Percentiles rank a stretch among this genome's conserved stretches.
phyloP scores from a whole-genome alignment of 1,140 invertebrate species.

The Drosophila burlai region DNA sequence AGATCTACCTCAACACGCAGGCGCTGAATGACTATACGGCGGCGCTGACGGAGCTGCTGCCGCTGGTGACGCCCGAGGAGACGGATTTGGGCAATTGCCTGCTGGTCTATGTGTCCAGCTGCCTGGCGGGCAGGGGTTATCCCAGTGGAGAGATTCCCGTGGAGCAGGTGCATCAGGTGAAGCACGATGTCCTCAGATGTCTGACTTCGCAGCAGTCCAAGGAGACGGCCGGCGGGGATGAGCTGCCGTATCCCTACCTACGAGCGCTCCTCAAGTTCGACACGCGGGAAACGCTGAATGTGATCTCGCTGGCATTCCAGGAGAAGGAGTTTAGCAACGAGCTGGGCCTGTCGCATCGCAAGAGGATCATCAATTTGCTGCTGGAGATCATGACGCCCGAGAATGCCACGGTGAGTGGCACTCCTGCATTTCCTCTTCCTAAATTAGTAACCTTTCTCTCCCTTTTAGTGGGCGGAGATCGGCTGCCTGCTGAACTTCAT shows the following conservation, averaged over 20 bases:
- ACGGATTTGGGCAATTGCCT: constrained; percentile 93
- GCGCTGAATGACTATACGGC: constrained; percentile 93
- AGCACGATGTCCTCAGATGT: constrained; percentile 90
- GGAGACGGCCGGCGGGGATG: constrained; percentile 87
- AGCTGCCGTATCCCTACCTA: constrained; percentile 92
- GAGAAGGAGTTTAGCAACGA: constrained; percentile 92
- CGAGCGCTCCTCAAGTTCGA: constrained; percentile 94
- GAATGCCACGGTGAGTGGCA: constrained; percentile 87
- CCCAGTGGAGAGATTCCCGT: constrained; percentile 93
- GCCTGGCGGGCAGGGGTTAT: constrained; percentile 95
- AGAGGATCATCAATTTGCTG: constrained; percentile 93
- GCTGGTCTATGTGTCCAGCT: constrained; percentile 96
- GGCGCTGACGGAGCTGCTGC: constrained; percentile 92
- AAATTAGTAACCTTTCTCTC: neutral
- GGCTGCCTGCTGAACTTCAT: constrained; percentile 86
- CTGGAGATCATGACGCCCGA: constrained; percentile 91
- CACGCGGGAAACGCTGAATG: constrained; percentile 95
- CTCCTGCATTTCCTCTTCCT: neutral
- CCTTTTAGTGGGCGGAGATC: constrained; percentile 85
- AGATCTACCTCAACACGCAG: constrained; percentile 95
- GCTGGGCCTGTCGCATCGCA: constrained; percentile 90
- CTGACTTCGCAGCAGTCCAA: constrained; percentile 89
- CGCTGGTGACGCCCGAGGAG: constrained; percentile 85
- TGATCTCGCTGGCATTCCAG: constrained; percentile 94
- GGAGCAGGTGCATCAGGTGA: constrained; percentile 89